Evolutionary conservation across 1,140 invertebrate species (phyloP), one percentile per base, ranked within the genome.

Genomic region (Radopholus similis): DNA sequence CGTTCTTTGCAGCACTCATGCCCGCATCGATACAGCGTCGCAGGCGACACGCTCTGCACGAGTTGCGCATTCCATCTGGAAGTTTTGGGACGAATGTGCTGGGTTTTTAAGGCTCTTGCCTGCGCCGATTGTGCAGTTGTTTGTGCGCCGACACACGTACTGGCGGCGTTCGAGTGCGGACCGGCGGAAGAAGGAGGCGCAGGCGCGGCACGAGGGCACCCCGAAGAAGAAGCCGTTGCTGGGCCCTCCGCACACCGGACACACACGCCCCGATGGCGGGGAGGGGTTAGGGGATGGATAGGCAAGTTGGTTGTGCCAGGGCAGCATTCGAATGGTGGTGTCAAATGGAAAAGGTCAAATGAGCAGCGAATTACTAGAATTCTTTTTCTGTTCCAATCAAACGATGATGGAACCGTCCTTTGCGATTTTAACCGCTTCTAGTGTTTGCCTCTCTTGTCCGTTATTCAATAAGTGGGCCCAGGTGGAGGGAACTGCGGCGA

Each of bases 11-110:
- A 42, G 18, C 28, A 28, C 28, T 11, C 94, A 97, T 97, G 71
- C 91, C 90, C 42, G 92, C 92, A 84, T 94, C 90, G 82, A 96
- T 92, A 83, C 94, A 97, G 86, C 96, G 95, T 77, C 90, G 91
- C 23, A 97, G 88, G 49, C 94, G 87, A 83, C 94, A 97, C 72
- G 94, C 93, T 59, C 94, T 87, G 84, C 94, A 97, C 86, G 97
- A 93, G 86, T 97, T 97, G 40, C 93, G 86, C 58, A 60, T 60
- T 55, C 58, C 23, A n/a, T 56, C 58, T 60, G 18, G 5, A 28
- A 15, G n/a, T 6, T n/a, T 21, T 5, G 18, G 42, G 34, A 56
- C 4, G 18, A 5, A n/a, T n/a, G n/a, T n/a, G 21, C 40, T 15
- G 21, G 40, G 40, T 21, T 15, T n/a, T n/a, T 26, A 56, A 40